Base-by-base conservation (phyloP, 2,888 invertebrate genomes). In the Epinotia demarniana region DNA sequence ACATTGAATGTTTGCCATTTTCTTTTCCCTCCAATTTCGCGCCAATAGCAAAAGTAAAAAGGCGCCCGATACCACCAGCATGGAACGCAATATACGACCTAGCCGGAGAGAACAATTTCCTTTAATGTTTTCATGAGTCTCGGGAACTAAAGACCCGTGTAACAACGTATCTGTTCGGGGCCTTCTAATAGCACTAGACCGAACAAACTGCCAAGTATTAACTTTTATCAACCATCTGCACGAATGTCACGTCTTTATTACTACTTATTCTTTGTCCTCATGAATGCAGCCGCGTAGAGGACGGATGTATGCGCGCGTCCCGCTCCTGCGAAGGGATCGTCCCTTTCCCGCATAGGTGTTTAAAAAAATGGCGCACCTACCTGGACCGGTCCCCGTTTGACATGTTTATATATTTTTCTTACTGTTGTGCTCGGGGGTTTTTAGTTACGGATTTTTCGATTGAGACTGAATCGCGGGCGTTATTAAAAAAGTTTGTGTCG, bases 351-450 rank as follows among this genome's bases (percentile, higher is more conserved):
- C 91, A 89, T 92, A 90, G 91, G 90, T 91, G 92, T 91, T 89
- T 89, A 87, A 90, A 93, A 93, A 93, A 92, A 92, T 90, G 92
- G 90, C 90, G 92, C 93, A 94, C 94, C 93, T 93, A 94, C 94
- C 93, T 93, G 92, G 85, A 87, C 91, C 89, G 90, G 89, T 91
- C 94, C 91, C 90, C 82, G 74, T 70, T 67, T 90, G 90, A 90
- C 89, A 89, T 93, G 91, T 92, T 93, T 92, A 91, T 92, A 93
- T 90, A 91, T 93, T 92, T 93, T 91, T 92, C 92, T 92, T 92
- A 89, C 89, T 88, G 86, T 87, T 88, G 87, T 88, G 85, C 86
- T 82, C 85, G 86, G 87, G 66, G 84, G 86, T 90, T 77, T 78
- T 92, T 93, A 90, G 89, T 90, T 89, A 88, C 88, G 89, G 89